Conservation (phyloP, 2,113 vertebrate genomes). For the Neotragus moschatus region DNA sequence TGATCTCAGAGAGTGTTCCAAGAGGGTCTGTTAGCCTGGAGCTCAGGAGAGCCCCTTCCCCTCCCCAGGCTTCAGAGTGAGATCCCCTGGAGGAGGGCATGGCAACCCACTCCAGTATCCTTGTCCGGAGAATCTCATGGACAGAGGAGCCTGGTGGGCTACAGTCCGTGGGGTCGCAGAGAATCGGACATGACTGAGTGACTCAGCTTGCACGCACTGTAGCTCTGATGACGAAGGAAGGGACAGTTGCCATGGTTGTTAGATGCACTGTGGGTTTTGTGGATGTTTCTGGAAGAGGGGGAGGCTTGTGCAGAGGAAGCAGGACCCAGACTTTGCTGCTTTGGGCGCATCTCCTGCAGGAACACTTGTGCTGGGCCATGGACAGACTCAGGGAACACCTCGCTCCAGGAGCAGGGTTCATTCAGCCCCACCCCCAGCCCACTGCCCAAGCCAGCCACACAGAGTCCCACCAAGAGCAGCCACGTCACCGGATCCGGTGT, state of each 20-base stretch:
- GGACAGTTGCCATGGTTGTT: background rate
- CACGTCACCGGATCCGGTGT: accelerated
- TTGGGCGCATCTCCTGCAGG: accelerated
- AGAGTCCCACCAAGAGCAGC: background rate
- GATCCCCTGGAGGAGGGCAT: background rate
- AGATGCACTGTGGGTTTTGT: background rate
- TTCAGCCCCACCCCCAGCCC: background rate
- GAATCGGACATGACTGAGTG: accelerated
- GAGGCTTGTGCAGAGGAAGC: background rate
- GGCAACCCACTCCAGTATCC: background rate
- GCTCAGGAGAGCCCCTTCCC: background rate
- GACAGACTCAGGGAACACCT: background rate
- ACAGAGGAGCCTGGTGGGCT: background rate
- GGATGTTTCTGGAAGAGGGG: background rate
- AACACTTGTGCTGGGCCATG: background rate
- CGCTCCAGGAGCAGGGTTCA: background rate
- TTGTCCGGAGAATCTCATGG: background rate
- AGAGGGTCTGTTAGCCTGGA: too few species aligned
- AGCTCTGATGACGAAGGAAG: background rate
- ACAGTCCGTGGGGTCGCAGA: background rate
- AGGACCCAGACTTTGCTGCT: background rate
- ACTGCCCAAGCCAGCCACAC: background rate
- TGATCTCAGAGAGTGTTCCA: background rate
- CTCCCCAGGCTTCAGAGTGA: accelerated
- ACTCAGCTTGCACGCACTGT: background rate